Base-by-base conservation (phyloP, 2,797 vertebrate genomes). In the Gastrophryne carolinensis region DNA sequence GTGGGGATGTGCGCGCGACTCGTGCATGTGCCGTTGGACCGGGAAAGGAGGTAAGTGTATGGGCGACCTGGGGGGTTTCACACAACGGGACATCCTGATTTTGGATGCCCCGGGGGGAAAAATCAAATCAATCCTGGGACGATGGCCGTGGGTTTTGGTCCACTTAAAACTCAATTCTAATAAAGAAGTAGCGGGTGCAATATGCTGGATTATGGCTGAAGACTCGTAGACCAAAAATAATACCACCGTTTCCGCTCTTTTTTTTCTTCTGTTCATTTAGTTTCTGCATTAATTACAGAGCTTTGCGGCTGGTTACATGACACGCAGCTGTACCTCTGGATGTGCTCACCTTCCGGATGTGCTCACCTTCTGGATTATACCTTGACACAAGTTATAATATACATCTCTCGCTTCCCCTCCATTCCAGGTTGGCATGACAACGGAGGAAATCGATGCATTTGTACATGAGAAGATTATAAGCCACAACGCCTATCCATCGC, bases 401-500 rank as follows among this genome's bases (percentile, higher is more conserved):
- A 19, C 52, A 7, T 54, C 35, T 58, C 83, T 79, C 80, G 85
- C 84, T 82, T 84, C 73, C 86, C 89, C 85, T 79, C 80, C 87
- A 79, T 88, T 91, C 84, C 85, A 99, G 98, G 92, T 95, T 89
- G 96, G 95, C 82, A 96, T 98, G 94, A 97, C 94, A 86, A 98
- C 98, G 79, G 97, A 99, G 84, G 95, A 98, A 90, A 95, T 99
- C 81, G 98, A 99, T 89, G 94, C 89, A 82, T 90, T 97, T 53
- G 97, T 98, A 83, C 98, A 99, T 89, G 92, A 93, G 82, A 96
- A 98, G 89, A 93, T 92, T 63, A 92, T 98, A 89, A 87, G 85
- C 81, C 92, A 93, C 82, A 89, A 95, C 71, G 97, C 95, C n/a
- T 99, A 99, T 86, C 98, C 98, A 0, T 99, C 98, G 85, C 98